These are phyloP conservation scores for Gastrophryne carolinensis DNA, from an alignment of 2,797 vertebrate species.

Conservation along the genomic window DNA sequence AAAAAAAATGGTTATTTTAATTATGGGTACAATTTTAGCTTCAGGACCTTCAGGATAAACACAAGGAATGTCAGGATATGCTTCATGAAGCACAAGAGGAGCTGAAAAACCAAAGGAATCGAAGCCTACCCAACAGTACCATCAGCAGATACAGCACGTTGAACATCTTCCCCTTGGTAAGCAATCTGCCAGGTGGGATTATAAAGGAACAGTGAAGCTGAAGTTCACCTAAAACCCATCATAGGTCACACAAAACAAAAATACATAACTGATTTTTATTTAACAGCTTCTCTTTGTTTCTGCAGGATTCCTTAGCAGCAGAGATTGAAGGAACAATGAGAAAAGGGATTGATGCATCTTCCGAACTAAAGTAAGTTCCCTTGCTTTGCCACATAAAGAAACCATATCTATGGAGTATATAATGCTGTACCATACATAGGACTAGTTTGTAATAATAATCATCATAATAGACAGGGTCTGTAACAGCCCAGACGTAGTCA, in stretches of 20 bases:
- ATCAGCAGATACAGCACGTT: constrained; percentile 77
- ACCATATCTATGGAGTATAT: too few species aligned
- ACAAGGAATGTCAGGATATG: constrained; percentile 78
- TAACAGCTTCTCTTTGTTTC: accelerated
- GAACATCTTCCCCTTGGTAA: constrained; percentile 78
- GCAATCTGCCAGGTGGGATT: background rate
- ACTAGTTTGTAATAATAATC: too few species aligned
- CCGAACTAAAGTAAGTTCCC: constrained; percentile 78
- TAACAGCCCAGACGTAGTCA: too few species aligned
- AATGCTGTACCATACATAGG: too few species aligned
- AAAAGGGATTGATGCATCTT: constrained; percentile 75
- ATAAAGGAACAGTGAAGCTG: too few species aligned
- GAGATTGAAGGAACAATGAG: constrained; percentile 86
- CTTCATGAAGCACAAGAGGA: constrained; percentile 80
- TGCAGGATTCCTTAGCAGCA: constrained; percentile 78
- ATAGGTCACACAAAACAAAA: too few species aligned
- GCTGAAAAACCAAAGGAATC: constrained; percentile 79
- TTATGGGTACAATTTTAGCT: constrained; percentile 66
- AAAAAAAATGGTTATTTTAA: too few species aligned
- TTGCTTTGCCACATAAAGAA: too few species aligned
- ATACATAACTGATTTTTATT: too few species aligned
- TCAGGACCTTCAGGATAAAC: constrained; percentile 81
- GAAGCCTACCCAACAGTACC: constrained; percentile 77
- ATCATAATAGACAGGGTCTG: too few species aligned
- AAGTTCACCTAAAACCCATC: too few species aligned